Conservation (phyloP, 1,140 invertebrate genomes). For the Anagrus nilaparvatae region DNA sequence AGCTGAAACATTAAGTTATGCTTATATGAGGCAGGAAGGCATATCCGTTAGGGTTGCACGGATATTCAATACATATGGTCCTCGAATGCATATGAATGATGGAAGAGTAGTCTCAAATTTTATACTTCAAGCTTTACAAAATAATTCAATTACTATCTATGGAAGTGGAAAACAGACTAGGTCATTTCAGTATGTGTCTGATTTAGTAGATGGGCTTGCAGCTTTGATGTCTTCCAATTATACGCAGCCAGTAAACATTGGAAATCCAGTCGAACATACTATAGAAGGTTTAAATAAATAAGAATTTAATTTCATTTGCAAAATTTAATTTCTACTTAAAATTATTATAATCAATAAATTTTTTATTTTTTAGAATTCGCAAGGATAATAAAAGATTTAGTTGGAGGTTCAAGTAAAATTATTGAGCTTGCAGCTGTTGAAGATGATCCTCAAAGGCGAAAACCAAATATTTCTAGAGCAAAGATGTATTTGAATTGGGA, state of each 20-base stretch:
- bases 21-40: conserved; percentile 94
- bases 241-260: conserved; percentile 87
- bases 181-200: conserved; percentile 97
- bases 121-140: conserved; percentile 91
- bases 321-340: no score
- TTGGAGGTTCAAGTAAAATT: conserved; percentile 78
- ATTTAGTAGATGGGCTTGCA: conserved; percentile 92
- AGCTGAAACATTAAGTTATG: conserved; percentile 92
- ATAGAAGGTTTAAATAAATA: no score
- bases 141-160: conserved; percentile 93
- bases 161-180: conserved; percentile 93
- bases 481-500: conserved; percentile 81
- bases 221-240: conserved; percentile 92
- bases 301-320: no score
- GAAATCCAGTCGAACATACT: conserved; percentile 96
- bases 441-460: conserved; percentile 91
- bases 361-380: conserved; percentile 83
- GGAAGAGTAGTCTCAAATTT: conserved; percentile 98
- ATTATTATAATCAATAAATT: no score
- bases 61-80: conserved; percentile 99
- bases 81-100: conserved; percentile 98
- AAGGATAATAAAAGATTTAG: conserved; percentile 75
- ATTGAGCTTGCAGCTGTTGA: conserved; percentile 72
- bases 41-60: conserved; percentile 90
- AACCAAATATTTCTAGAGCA: conserved; percentile 87